Conservation (phyloP, 1,140 invertebrate species). For the Conopomorpha cramerella region DNA sequence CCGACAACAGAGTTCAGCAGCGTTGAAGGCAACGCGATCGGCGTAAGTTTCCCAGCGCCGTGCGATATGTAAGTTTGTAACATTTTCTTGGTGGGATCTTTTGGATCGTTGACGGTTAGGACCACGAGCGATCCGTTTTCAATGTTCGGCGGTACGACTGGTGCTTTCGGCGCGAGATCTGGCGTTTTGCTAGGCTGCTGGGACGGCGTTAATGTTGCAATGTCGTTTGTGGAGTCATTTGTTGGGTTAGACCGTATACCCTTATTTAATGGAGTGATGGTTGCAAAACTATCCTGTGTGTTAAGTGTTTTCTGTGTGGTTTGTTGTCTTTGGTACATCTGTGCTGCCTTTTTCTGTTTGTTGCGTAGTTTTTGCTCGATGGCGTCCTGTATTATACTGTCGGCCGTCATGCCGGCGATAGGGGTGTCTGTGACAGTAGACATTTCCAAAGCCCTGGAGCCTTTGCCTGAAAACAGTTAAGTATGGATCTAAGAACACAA, state of each 20-base stretch:
- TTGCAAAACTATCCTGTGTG: too few species aligned
- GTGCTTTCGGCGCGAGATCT: not conserved
- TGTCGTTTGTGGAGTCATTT: too few species aligned
- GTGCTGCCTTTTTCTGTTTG: too few species aligned
- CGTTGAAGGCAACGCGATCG: slow-evolving; percentile 23
- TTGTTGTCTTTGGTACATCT: too few species aligned
- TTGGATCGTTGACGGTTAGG: slow-evolving; percentile 37
- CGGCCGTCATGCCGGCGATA: slow-evolving; percentile 12
- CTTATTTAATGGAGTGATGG: too few species aligned
- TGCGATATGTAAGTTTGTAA: slow-evolving; percentile 44
- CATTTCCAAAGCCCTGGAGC: slow-evolving; percentile 1
- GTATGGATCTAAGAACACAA: too few species aligned
- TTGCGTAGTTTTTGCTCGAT: slow-evolving; percentile 6
- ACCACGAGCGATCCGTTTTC: slow-evolving; percentile 42
- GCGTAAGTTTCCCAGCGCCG: slow-evolving; percentile 25
- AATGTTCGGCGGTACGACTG: slow-evolving; percentile 24
- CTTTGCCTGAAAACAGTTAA: slow-evolving; percentile 2
- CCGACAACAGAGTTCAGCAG: slow-evolving; percentile 38
- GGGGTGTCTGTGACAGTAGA: not conserved
- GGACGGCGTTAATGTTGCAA: too few species aligned
- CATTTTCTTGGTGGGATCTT: slow-evolving; percentile 40
- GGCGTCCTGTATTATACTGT: slow-evolving; percentile 22
- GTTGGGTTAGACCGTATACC: too few species aligned
- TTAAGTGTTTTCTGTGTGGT: too few species aligned
- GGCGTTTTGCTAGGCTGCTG: not conserved